A percentile compares a stretch with the other conserved stretches of the same genome.
Conservation (phyloP, 2,113 vertebrate species). For the Saguinus midas region DNA sequence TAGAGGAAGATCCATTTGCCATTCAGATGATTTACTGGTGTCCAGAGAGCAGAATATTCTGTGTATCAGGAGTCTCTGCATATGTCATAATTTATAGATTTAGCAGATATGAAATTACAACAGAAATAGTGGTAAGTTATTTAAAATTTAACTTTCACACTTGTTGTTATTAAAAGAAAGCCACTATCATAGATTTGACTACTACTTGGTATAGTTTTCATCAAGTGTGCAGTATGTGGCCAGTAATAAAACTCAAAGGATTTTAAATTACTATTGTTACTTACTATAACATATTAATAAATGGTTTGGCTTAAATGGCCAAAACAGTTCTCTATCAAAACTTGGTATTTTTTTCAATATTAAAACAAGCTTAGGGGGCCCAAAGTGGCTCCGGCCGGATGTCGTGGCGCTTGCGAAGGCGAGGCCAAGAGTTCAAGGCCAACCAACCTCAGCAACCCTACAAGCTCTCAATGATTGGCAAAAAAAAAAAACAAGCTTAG, state of each 20-base stretch:
- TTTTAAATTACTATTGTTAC: conserved; percentile 31
- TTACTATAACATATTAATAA: background rate
- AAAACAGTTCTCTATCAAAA: conserved; percentile 13
- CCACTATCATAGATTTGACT: conserved; percentile 15
- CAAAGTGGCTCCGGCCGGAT: no score
- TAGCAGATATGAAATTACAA: conserved; percentile 95
- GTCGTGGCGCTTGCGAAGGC: no score
- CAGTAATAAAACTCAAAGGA: conserved; percentile 1
- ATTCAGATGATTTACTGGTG: conserved; percentile 98
- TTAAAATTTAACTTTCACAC: conserved; percentile 57
- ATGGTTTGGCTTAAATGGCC: background rate
- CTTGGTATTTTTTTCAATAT: background rate
- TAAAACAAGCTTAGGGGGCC: background rate
- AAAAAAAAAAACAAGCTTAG: background rate
- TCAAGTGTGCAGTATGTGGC: background rate
- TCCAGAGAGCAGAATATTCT: conserved; percentile 96
- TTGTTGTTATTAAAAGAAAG: conserved; percentile 5
- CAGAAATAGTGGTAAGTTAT: conserved; percentile 94
- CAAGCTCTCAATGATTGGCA: no score
- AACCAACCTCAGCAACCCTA: no score
- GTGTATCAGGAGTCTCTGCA: conserved; percentile 95
- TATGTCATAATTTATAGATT: conserved; percentile 96
- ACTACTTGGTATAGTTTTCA: conserved; percentile 10
- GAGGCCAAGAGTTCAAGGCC: no score
- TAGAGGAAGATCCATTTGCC: conserved; percentile 97